These are phyloP conservation scores for Synanthedon vespiformis DNA, from an alignment of 2,888 invertebrate species.

Conservation along the genomic window DNA sequence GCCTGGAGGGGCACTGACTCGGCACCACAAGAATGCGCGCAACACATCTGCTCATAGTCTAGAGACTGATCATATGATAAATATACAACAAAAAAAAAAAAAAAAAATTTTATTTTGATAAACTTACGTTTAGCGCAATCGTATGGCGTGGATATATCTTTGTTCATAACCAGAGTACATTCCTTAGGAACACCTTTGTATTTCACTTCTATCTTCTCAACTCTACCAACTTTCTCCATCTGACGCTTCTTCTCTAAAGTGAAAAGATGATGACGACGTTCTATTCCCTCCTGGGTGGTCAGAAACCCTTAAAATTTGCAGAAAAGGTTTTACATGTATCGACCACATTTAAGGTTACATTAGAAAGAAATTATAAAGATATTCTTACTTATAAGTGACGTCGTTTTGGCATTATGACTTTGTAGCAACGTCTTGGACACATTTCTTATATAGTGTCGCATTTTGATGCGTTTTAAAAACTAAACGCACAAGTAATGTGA, in stretches of 20 bases:
- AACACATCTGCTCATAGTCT: too few relatives aligned
- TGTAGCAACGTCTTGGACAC: slow-evolving; percentile 27
- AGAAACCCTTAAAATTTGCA: slow-evolving; percentile 40
- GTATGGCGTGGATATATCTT: slow-evolving; percentile 89
- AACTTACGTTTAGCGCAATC: slow-evolving; percentile 90
- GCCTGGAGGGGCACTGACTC: too few relatives aligned
- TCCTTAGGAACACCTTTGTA: slow-evolving; percentile 82
- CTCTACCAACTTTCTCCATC: slow-evolving; percentile 77
- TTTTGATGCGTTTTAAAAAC: slow-evolving; percentile 15
- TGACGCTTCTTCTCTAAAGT: slow-evolving; percentile 82
- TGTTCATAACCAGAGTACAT: slow-evolving; percentile 88
- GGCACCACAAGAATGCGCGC: too few relatives aligned
- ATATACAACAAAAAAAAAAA: too few relatives aligned
- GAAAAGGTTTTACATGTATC: neutral
- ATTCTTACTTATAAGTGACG: slow-evolving; percentile 26
- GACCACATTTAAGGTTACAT: neutral
- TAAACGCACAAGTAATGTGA: too few relatives aligned
- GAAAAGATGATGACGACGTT: slow-evolving; percentile 79
- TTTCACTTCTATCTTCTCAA: slow-evolving; percentile 91
- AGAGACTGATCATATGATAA: too few relatives aligned
- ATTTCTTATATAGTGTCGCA: slow-evolving; percentile 35
- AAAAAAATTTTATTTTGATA: neutral
- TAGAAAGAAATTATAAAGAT: neutral
- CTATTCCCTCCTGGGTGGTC: slow-evolving; percentile 63
- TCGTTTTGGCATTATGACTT: slow-evolving; percentile 18